phyloP scores from a whole-genome alignment of 2,113 vertebrate species.

The Corythaixoides concolor region DNA sequence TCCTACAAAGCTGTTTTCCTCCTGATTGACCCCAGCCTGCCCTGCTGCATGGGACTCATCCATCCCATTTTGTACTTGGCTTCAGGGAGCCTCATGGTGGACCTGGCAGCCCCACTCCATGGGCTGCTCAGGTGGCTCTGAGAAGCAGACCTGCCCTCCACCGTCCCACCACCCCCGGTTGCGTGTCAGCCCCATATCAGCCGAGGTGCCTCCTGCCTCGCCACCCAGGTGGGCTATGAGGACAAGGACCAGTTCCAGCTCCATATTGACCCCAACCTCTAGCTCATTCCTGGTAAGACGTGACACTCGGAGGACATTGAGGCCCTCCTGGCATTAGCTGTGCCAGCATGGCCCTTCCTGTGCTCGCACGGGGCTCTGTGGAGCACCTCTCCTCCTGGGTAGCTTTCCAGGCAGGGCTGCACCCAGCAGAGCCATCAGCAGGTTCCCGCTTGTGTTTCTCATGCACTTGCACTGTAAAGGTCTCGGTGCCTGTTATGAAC shows the following conservation, averaged over 20 bases:
- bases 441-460: neutral
- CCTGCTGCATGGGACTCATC: neutral
- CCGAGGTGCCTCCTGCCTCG: neutral
- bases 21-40: fast-evolving
- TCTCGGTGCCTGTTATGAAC: fast-evolving
- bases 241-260: neutral
- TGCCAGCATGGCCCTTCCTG: neutral
- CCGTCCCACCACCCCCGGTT: fast-evolving
- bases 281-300: neutral
- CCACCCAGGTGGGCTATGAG: neutral
- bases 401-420: neutral
- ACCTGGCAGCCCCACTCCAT: neutral
- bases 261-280: neutral
- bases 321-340: fast-evolving
- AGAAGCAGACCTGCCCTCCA: neutral
- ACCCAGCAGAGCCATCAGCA: neutral
- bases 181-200: too few relatives aligned
- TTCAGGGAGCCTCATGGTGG: neutral
- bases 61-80: neutral
- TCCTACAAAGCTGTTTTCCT: neutral
- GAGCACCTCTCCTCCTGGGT: neutral
- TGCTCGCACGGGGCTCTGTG: fast-evolving
- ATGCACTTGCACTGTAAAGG: neutral
- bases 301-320: neutral
- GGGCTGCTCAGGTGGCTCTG: neutral